These are phyloP conservation scores for Prietella phreatophila DNA, from an alignment of 2,113 vertebrate genomes.

Conservation along the genomic window DNA sequence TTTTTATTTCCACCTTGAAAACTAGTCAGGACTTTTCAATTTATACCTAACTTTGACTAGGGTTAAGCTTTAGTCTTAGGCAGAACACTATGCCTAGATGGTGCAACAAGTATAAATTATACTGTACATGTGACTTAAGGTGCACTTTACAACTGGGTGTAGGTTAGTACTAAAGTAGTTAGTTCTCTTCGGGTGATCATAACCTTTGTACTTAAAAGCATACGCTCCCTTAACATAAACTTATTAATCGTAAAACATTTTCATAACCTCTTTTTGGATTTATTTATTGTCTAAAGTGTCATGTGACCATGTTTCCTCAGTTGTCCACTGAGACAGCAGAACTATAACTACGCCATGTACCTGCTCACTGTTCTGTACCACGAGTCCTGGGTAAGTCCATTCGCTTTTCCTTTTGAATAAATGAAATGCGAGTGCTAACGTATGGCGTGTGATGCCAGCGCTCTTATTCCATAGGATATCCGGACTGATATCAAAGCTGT, in stretches of 20 bases:
- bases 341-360: slow-evolving; percentile 88
- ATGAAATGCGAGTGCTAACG: not conserved
- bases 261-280: not conserved
- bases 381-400: slow-evolving; percentile 90
- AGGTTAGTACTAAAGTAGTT: not conserved
- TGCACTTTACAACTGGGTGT: too few species aligned
- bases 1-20: too few species aligned
- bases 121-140: too few species aligned
- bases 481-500: slow-evolving; percentile 46
- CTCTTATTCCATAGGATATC: not conserved
- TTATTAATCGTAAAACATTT: not conserved
- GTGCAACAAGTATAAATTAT: too few species aligned
- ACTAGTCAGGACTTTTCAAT: too few species aligned
- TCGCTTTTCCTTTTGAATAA: not conserved
- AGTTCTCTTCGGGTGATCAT: not conserved
- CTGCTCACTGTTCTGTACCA: slow-evolving; percentile 95
- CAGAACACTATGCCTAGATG: too few species aligned
- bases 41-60: too few species aligned
- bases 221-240: not conserved
- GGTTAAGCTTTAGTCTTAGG: too few species aligned
- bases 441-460: not conserved
- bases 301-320: slow-evolving; percentile 61
- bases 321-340: slow-evolving; percentile 90
- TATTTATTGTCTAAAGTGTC: not conserved
- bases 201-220: not conserved